Evolutionary conservation across 2,797 vertebrate species (phyloP).

Genomic region (Sebastolobus altivelis): DNA sequence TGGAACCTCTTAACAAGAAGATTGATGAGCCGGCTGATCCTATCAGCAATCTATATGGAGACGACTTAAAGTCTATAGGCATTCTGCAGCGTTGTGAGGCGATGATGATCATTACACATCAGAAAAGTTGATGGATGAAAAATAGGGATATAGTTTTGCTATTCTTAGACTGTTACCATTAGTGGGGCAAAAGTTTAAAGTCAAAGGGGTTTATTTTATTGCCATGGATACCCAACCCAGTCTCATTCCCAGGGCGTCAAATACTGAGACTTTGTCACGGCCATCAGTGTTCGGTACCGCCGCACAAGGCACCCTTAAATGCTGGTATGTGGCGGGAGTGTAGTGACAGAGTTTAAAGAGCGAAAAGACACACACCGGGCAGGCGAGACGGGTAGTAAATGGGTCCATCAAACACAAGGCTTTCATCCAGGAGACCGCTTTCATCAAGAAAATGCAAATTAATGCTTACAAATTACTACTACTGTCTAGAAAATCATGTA

Average conservation of each 20-base stretch:
- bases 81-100: not conserved
- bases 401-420: no score
- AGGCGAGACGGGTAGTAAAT: no score
- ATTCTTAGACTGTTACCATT: not conserved
- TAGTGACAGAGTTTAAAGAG: no score
- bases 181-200: not conserved
- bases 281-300: no score
- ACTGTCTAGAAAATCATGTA: not conserved
- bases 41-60: conserved; percentile 36
- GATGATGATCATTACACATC: not conserved
- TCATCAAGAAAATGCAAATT: not conserved
- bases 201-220: conserved; percentile 1
- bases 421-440: no score
- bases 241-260: no score
- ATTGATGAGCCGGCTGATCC: conserved; percentile 60
- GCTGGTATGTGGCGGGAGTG: no score
- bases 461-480: not conserved
- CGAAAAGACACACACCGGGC: no score
- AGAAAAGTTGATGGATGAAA: conserved; percentile 1
- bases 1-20: conserved; percentile 42
- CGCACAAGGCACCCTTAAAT: no score
- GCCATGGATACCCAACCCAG: not conserved
- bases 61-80: conserved; percentile 1
- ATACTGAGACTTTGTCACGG: no score
- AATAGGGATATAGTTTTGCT: not conserved